phyloP scores from a whole-genome alignment of 2,113 vertebrate species.

The Pyxicephalus adspersus region DNA sequence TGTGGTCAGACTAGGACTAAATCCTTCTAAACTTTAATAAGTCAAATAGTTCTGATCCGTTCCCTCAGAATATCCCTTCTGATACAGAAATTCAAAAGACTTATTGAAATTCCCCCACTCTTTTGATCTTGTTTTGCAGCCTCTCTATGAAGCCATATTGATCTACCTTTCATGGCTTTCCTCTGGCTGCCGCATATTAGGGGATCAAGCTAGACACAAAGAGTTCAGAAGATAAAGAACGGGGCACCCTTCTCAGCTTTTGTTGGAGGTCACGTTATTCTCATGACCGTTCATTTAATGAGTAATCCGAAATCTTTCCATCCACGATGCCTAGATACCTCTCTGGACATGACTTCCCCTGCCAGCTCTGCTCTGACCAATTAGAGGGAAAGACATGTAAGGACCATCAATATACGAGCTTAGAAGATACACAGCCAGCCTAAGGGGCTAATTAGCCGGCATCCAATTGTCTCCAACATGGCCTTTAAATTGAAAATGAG shows the following conservation, averaged over 20 bases:
- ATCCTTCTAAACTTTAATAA: no score
- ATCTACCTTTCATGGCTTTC: not conserved
- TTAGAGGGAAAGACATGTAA: conserved; percentile 7
- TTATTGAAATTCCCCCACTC: not conserved
- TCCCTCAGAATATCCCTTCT: not conserved
- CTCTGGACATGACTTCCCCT: not conserved
- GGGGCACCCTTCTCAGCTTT: no score
- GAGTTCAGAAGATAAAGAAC: not conserved
- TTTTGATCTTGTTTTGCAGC: not conserved
- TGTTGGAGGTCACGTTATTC: not conserved
- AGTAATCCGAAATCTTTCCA: conserved; percentile 10
- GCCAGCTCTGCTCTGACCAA: conserved; percentile 1
- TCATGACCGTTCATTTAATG: not conserved
- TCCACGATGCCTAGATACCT: not conserved
- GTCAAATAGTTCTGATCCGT: not conserved
- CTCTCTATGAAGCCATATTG: conserved; percentile 7
- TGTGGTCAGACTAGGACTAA: no score
- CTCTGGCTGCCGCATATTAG: not conserved
- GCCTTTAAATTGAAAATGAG: conserved; percentile 14
- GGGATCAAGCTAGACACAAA: not conserved
- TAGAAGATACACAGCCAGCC: not conserved
- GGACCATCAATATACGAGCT: not conserved
- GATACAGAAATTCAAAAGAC: not conserved
- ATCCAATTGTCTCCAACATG: conserved; percentile 23
- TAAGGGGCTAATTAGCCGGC: conserved; percentile 41